Percentiles rank a stretch among this genome's conserved stretches.
These are phyloP conservation scores for Heterotis niloticus DNA, from an alignment of 2,113 vertebrate species.

Conservation along the genomic window DNA sequence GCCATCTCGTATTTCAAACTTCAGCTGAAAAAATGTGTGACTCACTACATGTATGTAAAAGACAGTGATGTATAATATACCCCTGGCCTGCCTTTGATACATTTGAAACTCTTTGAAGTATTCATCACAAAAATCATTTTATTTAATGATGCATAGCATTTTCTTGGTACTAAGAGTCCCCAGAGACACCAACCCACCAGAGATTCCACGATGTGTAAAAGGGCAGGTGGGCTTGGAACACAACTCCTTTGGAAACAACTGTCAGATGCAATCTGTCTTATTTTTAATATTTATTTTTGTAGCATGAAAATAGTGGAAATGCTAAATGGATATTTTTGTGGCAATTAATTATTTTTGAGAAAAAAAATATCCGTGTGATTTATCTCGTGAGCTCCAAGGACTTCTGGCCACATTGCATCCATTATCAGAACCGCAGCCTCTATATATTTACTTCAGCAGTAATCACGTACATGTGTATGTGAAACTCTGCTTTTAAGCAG, in stretches of 20 bases:
- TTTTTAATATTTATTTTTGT: neutral
- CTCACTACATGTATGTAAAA: too few species aligned
- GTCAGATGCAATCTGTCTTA: neutral
- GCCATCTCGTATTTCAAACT: too few species aligned
- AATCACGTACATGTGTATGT: too few species aligned
- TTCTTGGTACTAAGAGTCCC: too few species aligned
- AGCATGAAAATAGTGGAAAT: constrained; percentile 1
- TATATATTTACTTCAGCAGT: neutral
- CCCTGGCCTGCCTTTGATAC: too few species aligned
- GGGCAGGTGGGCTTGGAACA: neutral
- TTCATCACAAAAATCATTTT: too few species aligned
- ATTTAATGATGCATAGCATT: too few species aligned
- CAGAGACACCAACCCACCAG: neutral
- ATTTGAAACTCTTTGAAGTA: too few species aligned
- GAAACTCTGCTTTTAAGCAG: too few species aligned
- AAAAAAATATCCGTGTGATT: constrained; percentile 7
- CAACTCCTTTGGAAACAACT: neutral
- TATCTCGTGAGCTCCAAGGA: neutral
- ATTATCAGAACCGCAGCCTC: neutral
- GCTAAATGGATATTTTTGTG: neutral
- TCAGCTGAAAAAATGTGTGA: too few species aligned
- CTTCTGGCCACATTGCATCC: neutral
- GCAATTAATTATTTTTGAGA: neutral
- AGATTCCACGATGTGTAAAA: neutral
- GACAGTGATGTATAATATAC: too few species aligned